Conservation (phyloP, 2,797 vertebrate genomes). For the Triplophysa yarkandensis region DNA sequence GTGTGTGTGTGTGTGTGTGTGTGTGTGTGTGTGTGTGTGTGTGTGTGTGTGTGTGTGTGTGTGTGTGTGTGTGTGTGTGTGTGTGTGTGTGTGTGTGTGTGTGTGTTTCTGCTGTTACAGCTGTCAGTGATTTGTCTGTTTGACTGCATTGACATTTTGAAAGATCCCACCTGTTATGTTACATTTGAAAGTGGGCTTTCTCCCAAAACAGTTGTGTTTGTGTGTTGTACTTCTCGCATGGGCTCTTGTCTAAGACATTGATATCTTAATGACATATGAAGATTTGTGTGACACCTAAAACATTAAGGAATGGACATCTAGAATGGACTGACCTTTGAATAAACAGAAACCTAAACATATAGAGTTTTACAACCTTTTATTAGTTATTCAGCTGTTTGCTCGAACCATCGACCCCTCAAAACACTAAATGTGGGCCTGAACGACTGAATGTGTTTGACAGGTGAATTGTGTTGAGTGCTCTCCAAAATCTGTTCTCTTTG, state of each 20-base stretch:
- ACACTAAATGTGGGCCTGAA: conserved; percentile 20
- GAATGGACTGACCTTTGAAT: not conserved
- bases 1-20: not conserved
- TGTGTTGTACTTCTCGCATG: not conserved
- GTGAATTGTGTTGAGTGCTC: conserved; percentile 29
- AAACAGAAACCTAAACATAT: not conserved
- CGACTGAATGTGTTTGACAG: conserved; percentile 37
- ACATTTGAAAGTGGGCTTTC: conserved; percentile 1
- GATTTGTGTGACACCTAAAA: not conserved
- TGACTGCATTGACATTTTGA: conserved; percentile 26
- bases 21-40: not conserved
- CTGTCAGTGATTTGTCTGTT: conserved; percentile 55
- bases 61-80: not conserved
- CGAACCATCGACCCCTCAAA: conserved; percentile 14
- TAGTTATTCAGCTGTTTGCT: conserved; percentile 29
- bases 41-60: not conserved
- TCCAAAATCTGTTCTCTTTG: conserved; percentile 16
- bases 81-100: not conserved
- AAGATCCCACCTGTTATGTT: conserved; percentile 44
- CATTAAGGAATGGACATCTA: not conserved
- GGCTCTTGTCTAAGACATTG: not conserved
- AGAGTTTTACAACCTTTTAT: not conserved
- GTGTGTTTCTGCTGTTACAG: conserved; percentile 39
- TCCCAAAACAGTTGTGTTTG: not conserved
- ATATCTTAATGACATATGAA: conserved; percentile 3